phyloP scores from a whole-genome alignment of 2,113 vertebrate genomes.

The Vulpes vulpes region DNA sequence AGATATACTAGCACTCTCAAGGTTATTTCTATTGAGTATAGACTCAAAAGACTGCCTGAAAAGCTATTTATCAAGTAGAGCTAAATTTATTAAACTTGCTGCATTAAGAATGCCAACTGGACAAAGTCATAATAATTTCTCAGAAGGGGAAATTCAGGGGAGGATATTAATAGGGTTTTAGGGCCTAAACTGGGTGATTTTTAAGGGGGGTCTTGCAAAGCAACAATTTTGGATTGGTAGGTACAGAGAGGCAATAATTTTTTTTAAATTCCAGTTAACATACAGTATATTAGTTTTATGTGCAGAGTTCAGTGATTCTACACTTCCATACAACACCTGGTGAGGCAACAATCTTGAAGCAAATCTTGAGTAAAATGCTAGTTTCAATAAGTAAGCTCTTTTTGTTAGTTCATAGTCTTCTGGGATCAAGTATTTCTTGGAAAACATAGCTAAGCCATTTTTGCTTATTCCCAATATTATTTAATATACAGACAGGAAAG shows the following conservation, averaged over 20 bases:
- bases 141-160: background rate
- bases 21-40: background rate
- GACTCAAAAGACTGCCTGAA: background rate
- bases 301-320: background rate
- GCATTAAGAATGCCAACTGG: background rate
- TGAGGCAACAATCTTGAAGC: background rate
- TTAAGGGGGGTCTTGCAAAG: background rate
- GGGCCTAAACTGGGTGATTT: background rate
- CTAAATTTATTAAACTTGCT: background rate
- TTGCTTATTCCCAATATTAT: constrained; percentile 3
- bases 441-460: background rate
- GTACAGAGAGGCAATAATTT: background rate
- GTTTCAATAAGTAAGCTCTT: background rate
- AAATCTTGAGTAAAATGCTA: background rate
- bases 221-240: background rate
- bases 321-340: background rate
- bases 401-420: constrained; percentile 1
- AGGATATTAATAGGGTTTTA: background rate
- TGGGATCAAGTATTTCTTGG: background rate
- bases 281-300: background rate
- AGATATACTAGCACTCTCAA: background rate
- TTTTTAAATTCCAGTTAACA: background rate
- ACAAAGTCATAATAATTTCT: background rate
- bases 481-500: background rate
- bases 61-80: background rate